A percentile compares a stretch with the other conserved stretches of the same genome.
Evolutionary conservation across 2,113 vertebrate genomes (phyloP).

Genomic region (Anser brachyrhynchus): DNA sequence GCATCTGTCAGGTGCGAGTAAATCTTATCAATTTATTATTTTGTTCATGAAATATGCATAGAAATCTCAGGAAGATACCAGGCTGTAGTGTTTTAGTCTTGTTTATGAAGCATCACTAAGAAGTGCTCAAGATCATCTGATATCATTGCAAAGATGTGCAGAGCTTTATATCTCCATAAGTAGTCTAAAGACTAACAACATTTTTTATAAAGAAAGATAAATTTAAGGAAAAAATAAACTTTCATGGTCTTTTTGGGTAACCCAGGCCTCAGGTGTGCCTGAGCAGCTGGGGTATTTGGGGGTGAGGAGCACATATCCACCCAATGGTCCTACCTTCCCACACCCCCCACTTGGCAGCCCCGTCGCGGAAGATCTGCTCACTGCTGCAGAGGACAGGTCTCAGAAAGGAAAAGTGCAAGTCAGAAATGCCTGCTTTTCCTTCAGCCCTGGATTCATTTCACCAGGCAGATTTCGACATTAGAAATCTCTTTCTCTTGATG

Average conservation of each 20-base stretch:
- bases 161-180: neutral
- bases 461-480: neutral
- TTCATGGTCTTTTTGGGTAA: neutral
- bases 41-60: neutral
- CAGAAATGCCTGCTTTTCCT: neutral
- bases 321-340: neutral
- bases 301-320: neutral
- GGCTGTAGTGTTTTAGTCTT: neutral
- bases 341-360: neutral
- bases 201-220: neutral
- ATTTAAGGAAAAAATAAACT: neutral
- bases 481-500: neutral
- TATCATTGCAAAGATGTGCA: neutral
- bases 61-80: neutral
- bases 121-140: neutral
- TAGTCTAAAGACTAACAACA: neutral
- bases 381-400: neutral
- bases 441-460: neutral
- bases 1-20: neutral
- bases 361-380: fast-evolving
- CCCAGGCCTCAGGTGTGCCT: neutral
- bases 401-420: neutral
- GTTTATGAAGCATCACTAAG: neutral
- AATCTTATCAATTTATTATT: neutral
- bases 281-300: fast-evolving